Evolutionary conservation across 2,113 vertebrate species (phyloP).

Genomic region (Myotis davidii): DNA sequence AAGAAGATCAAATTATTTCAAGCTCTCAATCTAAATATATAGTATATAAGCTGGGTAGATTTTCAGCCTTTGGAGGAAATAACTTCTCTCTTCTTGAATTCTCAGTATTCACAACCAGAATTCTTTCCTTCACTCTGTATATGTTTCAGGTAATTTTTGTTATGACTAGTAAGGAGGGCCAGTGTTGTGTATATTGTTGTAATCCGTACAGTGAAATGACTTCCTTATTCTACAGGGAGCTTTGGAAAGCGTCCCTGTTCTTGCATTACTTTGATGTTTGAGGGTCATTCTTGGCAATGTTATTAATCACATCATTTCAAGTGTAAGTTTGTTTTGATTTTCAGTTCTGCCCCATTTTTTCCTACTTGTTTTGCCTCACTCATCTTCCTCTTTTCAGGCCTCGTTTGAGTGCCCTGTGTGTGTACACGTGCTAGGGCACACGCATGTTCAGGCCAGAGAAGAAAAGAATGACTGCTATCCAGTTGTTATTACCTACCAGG

Average conservation of each 20-base stretch:
- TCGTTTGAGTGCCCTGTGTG: not conserved
- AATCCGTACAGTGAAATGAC: slow-evolving; percentile 55
- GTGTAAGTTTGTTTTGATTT: slow-evolving; percentile 60
- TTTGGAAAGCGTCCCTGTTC: slow-evolving; percentile 36
- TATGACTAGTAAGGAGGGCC: slow-evolving; percentile 74
- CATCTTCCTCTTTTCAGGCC: slow-evolving; percentile 6
- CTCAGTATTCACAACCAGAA: slow-evolving; percentile 64
- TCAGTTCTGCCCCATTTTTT: slow-evolving; percentile 16
- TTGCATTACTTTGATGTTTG: slow-evolving; percentile 53
- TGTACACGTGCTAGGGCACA: no score
- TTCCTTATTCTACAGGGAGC: slow-evolving; percentile 47
- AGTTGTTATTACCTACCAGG: not conserved
- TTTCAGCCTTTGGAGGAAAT: slow-evolving; percentile 57
- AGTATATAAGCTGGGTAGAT: not conserved
- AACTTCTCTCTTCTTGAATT: slow-evolving; percentile 36
- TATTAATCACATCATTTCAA: slow-evolving; percentile 58
- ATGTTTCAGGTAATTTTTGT: slow-evolving; percentile 77
- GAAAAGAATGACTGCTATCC: not conserved
- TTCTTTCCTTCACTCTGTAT: slow-evolving; percentile 74
- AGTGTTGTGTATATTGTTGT: slow-evolving; percentile 71
- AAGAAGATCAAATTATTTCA: slow-evolving; percentile 45
- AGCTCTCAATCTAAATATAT: not conserved
- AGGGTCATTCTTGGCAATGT: not conserved
- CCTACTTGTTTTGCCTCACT: slow-evolving; percentile 34
- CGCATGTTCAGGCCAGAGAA: not conserved